Evolutionary conservation across 2,113 vertebrate genomes (phyloP).

Genomic region (Circaetus cinerascens): DNA sequence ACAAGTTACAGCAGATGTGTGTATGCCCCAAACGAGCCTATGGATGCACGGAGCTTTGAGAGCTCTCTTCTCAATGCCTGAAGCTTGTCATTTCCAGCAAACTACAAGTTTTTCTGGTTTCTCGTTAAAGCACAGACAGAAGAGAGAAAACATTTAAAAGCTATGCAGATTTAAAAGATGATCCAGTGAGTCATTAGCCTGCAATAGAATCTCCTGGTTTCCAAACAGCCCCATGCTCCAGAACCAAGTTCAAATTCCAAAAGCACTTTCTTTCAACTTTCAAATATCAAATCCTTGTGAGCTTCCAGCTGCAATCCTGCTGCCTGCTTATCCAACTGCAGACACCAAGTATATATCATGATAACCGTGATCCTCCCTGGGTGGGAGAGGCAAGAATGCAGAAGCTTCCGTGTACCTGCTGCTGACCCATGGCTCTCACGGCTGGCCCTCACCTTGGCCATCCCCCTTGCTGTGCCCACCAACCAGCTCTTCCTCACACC

Average conservation of each 20-base stretch:
- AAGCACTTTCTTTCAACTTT: neutral
- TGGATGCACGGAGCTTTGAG: neutral
- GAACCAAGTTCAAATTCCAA: neutral
- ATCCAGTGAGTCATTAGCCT: neutral
- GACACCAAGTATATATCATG: neutral
- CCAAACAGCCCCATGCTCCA: neutral
- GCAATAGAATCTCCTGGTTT: neutral
- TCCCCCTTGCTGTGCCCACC: no score
- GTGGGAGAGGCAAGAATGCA: neutral
- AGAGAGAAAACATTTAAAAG: neutral
- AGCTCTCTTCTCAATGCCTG: neutral
- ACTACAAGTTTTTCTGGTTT: neutral
- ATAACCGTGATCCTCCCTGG: no score
- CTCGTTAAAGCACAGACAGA: neutral
- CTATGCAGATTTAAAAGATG: neutral
- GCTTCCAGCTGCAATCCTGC: neutral
- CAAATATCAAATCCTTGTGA: neutral
- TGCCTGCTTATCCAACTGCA: neutral
- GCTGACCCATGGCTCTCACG: neutral
- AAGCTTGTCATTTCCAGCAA: neutral
- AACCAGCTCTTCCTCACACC: neutral
- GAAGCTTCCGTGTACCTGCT: neutral
- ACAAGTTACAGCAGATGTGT: neutral
- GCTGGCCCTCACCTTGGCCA: neutral
- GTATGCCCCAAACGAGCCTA: neutral